Conservation (phyloP, 1,140 invertebrate genomes). For the Drosophila elegans region DNA sequence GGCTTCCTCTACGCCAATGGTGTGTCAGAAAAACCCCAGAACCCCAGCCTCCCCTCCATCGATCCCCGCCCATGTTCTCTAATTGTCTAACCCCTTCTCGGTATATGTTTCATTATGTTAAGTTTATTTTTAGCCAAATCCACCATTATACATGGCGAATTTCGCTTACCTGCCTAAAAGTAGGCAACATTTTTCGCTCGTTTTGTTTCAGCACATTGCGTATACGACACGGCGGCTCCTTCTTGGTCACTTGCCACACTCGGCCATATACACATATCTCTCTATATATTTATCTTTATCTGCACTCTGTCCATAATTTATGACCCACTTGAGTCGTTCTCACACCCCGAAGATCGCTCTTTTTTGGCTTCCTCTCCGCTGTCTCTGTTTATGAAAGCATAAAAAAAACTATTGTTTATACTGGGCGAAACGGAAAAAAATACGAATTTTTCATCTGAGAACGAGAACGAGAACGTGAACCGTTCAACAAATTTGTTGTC, state of each 20-base stretch:
- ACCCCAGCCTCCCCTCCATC: too few species aligned
- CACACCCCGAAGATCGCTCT: constrained; percentile 16
- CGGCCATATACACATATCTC: constrained; percentile 7
- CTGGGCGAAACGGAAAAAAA: constrained; percentile 41
- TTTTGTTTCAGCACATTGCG: constrained; percentile 53
- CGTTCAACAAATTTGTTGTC: constrained; percentile 73
- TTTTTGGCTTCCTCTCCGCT: constrained; percentile 25
- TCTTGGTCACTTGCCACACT: constrained; percentile 52
- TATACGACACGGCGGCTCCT: constrained; percentile 66
- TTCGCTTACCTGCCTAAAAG: constrained; percentile 55
- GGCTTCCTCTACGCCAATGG: constrained; percentile 87
- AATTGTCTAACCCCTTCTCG: constrained; percentile 41
- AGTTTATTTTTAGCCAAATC: constrained; percentile 41
- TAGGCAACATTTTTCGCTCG: constrained; percentile 44
- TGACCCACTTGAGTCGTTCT: constrained; percentile 56
- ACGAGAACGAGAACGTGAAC: constrained; percentile 45
- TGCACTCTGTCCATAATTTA: constrained; percentile 50
- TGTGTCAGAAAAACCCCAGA: constrained; percentile 54
- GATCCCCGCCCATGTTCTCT: constrained; percentile 1
- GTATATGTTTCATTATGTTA: constrained; percentile 21
- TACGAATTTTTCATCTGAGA: constrained; percentile 57
- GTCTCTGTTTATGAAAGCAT: constrained; percentile 74
- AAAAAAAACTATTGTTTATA: constrained; percentile 69
- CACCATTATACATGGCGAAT: constrained; percentile 16
- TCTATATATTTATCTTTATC: constrained; percentile 21